Percentiles rank a stretch among this genome's conserved stretches.
These are phyloP conservation scores for Erebia epiphron DNA, from an alignment of 2,888 invertebrate genomes.

Conservation along the genomic window DNA sequence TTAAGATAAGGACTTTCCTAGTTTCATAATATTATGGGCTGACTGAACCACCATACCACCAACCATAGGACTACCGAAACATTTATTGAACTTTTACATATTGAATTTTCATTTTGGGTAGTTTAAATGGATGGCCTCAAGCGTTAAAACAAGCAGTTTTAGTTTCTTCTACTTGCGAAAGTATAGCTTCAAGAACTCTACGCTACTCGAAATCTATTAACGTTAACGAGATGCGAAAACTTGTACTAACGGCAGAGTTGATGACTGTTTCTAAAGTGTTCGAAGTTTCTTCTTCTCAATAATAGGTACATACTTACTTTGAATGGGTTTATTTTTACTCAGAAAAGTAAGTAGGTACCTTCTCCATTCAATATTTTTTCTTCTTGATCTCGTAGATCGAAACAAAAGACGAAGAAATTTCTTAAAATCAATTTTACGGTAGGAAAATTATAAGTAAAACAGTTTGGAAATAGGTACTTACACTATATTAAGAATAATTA, in stretches of 20 bases:
- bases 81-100: too few relatives aligned
- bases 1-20: too few relatives aligned
- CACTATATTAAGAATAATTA: too few relatives aligned
- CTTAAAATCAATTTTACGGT: too few relatives aligned
- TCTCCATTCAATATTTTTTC: not conserved
- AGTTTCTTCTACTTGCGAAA: not conserved
- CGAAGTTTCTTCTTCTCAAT: slow-evolving; percentile 37
- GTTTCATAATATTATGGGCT: too few relatives aligned
- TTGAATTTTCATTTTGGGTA: not conserved
- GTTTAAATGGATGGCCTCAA: not conserved
- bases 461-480: too few relatives aligned
- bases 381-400: not conserved
- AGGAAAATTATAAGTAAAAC: too few relatives aligned
- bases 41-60: too few relatives aligned
- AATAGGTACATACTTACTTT: slow-evolving; percentile 22
- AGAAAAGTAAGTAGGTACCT: not conserved
- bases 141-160: not conserved
- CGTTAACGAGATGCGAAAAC: not conserved
- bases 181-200: not conserved
- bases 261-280: slow-evolving; percentile 59
- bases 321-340: slow-evolving; percentile 32
- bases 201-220: not conserved
- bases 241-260: slow-evolving; percentile 40
- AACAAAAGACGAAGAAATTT: not conserved
- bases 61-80: too few relatives aligned